A percentile compares a stretch with the other conserved stretches of the same genome.
These are phyloP conservation scores for Charaxes varanes DNA, from an alignment of 1,140 invertebrate species.

Conservation along the genomic window DNA sequence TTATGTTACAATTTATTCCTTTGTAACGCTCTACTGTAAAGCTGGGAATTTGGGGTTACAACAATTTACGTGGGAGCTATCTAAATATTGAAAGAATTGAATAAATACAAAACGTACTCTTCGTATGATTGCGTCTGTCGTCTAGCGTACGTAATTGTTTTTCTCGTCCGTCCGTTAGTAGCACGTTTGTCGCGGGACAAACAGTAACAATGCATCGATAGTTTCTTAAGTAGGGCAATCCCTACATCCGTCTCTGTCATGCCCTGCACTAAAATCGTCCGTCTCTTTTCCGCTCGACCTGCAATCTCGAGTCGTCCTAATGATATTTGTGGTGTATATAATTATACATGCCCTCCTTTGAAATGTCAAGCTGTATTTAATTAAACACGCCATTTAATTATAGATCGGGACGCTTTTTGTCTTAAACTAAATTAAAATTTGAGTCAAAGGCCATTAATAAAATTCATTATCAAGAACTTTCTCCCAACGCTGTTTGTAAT, in stretches of 20 bases:
- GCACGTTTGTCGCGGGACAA: conserved; percentile 56
- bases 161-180: too few species aligned
- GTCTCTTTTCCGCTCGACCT: conserved; percentile 44
- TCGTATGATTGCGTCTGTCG: too few species aligned
- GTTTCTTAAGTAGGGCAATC: conserved; percentile 37
- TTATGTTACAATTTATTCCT: too few species aligned
- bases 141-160: too few species aligned
- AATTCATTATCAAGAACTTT: background rate
- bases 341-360: conserved; percentile 69
- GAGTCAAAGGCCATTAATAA: conserved; percentile 4
- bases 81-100: too few species aligned
- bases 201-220: conserved; percentile 20
- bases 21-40: too few species aligned
- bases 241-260: conserved; percentile 47
- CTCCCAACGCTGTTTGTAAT: too few species aligned
- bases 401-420: conserved; percentile 51
- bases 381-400: conserved; percentile 63
- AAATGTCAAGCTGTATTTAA: conserved; percentile 71
- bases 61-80: too few species aligned
- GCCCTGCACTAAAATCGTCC: conserved; percentile 26
- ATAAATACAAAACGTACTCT: too few species aligned
- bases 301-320: conserved; percentile 57
- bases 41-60: too few species aligned
- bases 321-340: conserved; percentile 73
- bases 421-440: conserved; percentile 10